Evolutionary conservation across 2,113 vertebrate species (phyloP).

Genomic region (Tyrannus savana): DNA sequence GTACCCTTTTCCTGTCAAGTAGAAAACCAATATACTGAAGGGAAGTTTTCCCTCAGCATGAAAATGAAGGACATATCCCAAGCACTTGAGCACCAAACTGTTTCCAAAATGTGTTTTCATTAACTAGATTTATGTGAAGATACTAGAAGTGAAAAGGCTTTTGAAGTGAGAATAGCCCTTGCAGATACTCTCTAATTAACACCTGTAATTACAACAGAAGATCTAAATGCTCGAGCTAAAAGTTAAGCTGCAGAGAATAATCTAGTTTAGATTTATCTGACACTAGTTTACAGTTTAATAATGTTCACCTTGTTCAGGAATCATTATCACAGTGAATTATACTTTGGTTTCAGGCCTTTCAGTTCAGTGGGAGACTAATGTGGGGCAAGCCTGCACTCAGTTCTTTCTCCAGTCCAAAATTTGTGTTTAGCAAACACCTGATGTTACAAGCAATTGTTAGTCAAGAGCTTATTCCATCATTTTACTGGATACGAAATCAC

Average conservation of each 20-base stretch:
- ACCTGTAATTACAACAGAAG: background rate
- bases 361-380: background rate
- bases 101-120: background rate
- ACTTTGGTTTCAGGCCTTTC: background rate
- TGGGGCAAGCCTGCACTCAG: background rate
- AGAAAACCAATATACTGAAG: background rate
- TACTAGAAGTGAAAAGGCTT: background rate
- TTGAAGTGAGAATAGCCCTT: background rate
- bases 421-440: background rate
- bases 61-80: background rate
- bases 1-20: background rate
- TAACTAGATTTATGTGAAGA: background rate
- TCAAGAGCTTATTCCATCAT: background rate
- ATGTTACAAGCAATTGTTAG: background rate
- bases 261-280: background rate
- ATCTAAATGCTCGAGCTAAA: background rate
- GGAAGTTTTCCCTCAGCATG: background rate
- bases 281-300: background rate
- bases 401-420: background rate
- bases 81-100: background rate
- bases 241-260: background rate
- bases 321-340: background rate
- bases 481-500: background rate
- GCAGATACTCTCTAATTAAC: background rate
- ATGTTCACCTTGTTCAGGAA: background rate